Percentiles rank a stretch among this genome's conserved stretches.
These are phyloP conservation scores for Raja brachyura DNA, from an alignment of 2,113 vertebrate genomes.

Conservation along the genomic window DNA sequence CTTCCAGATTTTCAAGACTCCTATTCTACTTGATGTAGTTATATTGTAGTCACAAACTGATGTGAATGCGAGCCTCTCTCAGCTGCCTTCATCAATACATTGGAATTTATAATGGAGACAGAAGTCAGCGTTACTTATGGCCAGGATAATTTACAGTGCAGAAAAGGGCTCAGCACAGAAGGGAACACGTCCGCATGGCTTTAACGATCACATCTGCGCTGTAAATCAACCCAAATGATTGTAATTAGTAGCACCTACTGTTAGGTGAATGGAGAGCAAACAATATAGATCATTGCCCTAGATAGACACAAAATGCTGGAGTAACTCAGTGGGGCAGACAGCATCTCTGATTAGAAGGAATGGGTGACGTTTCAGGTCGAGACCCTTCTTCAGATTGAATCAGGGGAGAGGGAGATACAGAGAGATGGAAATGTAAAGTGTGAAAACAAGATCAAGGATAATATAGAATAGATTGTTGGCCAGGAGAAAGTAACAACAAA, in stretches of 20 bases:
- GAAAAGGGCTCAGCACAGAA: background rate
- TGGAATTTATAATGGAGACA: background rate
- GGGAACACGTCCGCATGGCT: background rate
- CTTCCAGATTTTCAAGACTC: background rate
- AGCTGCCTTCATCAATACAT: background rate
- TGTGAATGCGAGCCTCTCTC: background rate
- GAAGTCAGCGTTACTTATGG: too few species aligned
- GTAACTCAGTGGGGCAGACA: too few species aligned
- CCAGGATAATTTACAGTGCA: background rate
- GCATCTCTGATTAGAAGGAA: too few species aligned
- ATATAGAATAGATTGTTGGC: background rate
- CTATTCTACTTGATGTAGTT: background rate
- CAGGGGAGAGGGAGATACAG: too few species aligned
- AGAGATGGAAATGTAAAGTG: too few species aligned
- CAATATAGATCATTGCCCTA: constrained; percentile 2
- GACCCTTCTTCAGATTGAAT: too few species aligned
- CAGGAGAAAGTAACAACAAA: background rate
- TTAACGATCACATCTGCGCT: background rate
- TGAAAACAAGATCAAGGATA: too few species aligned
- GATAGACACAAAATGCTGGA: background rate
- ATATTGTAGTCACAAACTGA: background rate
- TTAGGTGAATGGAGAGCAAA: constrained; percentile 21
- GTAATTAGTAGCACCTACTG: constrained; percentile 1
- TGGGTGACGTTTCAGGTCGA: too few species aligned
- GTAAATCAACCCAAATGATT: background rate